phyloP scores from a whole-genome alignment of 2,888 invertebrate genomes.

The Melipona beecheii region DNA sequence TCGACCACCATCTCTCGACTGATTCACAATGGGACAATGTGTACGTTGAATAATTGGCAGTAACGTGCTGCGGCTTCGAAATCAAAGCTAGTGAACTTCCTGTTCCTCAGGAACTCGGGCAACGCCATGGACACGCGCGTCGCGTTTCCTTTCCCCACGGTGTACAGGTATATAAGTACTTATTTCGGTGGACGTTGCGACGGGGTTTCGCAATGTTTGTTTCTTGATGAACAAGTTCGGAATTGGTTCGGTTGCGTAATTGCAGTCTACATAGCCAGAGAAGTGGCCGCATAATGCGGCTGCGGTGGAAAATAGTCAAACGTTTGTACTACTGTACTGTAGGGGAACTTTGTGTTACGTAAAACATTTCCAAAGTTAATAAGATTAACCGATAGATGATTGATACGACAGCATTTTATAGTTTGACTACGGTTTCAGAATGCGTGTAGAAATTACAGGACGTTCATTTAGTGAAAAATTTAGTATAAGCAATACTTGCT shows the following conservation, averaged over 20 bases:
- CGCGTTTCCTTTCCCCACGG: too few species aligned
- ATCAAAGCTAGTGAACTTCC: conserved; percentile 59
- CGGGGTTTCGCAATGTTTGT: background rate
- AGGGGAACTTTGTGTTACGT: too few species aligned
- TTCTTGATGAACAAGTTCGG: background rate
- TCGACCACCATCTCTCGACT: conserved; percentile 73
- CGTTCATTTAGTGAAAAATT: too few species aligned
- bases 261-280: background rate
- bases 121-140: conserved; percentile 12
- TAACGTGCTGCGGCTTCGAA: conserved; percentile 57
- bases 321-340: too few species aligned
- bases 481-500: too few species aligned
- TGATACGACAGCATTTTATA: too few species aligned
- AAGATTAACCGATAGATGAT: too few species aligned
- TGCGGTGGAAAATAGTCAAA: too few species aligned
- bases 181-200: background rate
- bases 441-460: too few species aligned
- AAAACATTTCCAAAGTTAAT: too few species aligned
- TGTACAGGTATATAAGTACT: background rate
- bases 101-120: background rate
- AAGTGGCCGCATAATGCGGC: too few species aligned
- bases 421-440: too few species aligned
- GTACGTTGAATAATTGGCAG: conserved; percentile 71
- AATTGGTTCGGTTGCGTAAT: background rate
- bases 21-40: conserved; percentile 68